These are phyloP conservation scores for Osedax frankpressi DNA, from an alignment of 2,888 invertebrate species.

Conservation along the genomic window DNA sequence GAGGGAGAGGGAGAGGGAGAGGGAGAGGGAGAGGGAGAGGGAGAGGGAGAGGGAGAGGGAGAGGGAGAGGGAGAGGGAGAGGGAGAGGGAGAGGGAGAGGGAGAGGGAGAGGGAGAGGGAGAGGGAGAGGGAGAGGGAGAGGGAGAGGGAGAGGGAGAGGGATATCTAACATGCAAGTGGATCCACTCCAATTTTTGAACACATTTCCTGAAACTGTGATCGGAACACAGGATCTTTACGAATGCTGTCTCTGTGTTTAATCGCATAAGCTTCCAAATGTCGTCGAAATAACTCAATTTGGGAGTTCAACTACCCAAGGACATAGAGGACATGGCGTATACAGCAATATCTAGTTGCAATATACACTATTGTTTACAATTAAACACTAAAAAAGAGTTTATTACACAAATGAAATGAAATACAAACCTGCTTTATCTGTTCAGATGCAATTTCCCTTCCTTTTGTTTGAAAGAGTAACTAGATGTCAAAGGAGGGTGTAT, in stretches of 20 bases:
- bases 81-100: no score
- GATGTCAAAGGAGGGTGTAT: no score
- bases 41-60: not conserved
- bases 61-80: not conserved
- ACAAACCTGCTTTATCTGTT: constrained; percentile 64
- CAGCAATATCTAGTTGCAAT: no score
- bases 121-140: not conserved
- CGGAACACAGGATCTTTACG: constrained; percentile 85
- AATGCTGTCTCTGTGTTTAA: constrained; percentile 85
- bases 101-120: not conserved
- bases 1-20: not conserved
- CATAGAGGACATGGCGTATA: no score
- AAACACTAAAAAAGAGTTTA: no score
- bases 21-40: not conserved
- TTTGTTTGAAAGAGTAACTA: constrained; percentile 83
- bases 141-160: not conserved
- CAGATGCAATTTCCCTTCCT: constrained; percentile 77
- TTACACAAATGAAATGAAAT: no score
- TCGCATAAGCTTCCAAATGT: constrained; percentile 85
- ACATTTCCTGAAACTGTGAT: constrained; percentile 93
- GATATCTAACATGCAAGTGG: constrained; percentile 70
- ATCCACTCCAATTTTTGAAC: constrained; percentile 94
- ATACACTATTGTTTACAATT: no score
- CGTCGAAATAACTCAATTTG: constrained; percentile 81
- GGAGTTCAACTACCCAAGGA: constrained; percentile 56